Percentiles rank a stretch among this genome's conserved stretches.
Conservation (phyloP, 2,113 vertebrate genomes). For the Pantherophis guttatus region DNA sequence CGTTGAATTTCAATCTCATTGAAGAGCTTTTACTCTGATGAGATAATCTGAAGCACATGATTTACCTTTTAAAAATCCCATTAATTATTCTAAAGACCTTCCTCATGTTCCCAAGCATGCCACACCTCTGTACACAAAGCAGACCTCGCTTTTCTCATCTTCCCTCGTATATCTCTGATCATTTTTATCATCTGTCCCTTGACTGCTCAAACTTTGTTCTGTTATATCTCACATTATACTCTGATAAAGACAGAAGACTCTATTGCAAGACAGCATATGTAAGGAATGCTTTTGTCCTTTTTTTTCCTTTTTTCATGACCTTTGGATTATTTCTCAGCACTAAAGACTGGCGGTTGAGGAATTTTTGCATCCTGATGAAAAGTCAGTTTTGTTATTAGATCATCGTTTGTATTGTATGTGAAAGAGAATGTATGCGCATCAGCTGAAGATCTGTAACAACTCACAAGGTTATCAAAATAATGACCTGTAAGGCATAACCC, state of each 20-base stretch:
- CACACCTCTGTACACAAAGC: conserved; percentile 29
- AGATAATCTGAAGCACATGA: conserved; percentile 18
- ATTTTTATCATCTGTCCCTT: conserved; percentile 21
- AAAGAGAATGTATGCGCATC: neutral
- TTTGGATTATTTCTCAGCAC: neutral
- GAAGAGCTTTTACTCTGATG: conserved; percentile 6
- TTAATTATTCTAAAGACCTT: conserved; percentile 15
- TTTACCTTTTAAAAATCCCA: conserved; percentile 15
- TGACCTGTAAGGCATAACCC: neutral
- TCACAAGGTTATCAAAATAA: neutral
- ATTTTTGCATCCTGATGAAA: neutral
- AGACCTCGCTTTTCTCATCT: conserved; percentile 23
- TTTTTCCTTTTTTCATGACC: neutral
- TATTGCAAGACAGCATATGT: neutral
- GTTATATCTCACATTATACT: conserved; percentile 15
- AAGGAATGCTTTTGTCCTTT: conserved; percentile 3
- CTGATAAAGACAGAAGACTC: conserved; percentile 5
- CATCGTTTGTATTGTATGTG: neutral
- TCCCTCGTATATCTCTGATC: conserved; percentile 20
- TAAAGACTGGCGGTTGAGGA: neutral
- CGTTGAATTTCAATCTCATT: conserved; percentile 19
- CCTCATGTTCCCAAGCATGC: conserved; percentile 4
- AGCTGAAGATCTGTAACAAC: neutral
- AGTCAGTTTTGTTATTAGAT: neutral
- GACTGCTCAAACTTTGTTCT: conserved; percentile 18